phyloP scores from a whole-genome alignment of 2,113 vertebrate genomes.

The Abramis brama region DNA sequence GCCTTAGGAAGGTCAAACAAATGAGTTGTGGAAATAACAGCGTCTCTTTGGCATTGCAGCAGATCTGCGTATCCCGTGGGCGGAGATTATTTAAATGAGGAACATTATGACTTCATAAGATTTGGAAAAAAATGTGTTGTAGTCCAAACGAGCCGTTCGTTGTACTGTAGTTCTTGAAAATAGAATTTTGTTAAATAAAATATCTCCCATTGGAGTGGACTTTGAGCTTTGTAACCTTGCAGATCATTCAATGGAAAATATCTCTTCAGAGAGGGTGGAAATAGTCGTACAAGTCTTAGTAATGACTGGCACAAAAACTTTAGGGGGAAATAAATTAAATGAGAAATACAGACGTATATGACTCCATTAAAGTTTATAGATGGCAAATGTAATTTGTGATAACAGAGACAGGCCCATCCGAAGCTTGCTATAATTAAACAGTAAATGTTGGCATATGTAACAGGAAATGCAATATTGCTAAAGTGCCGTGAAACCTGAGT shows the following conservation, averaged over 20 bases:
- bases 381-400: background rate
- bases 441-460: conserved; percentile 51
- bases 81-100: no score
- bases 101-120: no score
- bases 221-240: no score
- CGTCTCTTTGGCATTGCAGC: no score
- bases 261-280: background rate
- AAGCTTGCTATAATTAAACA: background rate
- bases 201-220: no score
- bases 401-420: conserved; percentile 54
- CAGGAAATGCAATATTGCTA: conserved; percentile 73
- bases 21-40: no score
- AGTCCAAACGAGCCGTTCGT: no score
- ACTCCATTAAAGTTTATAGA: background rate
- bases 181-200: no score
- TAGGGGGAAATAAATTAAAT: background rate
- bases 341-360: background rate
- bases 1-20: no score
- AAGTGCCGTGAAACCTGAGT: conserved; percentile 74
- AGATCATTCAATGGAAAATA: background rate
- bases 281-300: background rate
- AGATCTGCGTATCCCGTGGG: no score
- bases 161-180: no score
- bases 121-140: no score
- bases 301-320: background rate